Base-by-base conservation (phyloP, 2,797 vertebrate species). In the Coregonus sp. region DNA sequence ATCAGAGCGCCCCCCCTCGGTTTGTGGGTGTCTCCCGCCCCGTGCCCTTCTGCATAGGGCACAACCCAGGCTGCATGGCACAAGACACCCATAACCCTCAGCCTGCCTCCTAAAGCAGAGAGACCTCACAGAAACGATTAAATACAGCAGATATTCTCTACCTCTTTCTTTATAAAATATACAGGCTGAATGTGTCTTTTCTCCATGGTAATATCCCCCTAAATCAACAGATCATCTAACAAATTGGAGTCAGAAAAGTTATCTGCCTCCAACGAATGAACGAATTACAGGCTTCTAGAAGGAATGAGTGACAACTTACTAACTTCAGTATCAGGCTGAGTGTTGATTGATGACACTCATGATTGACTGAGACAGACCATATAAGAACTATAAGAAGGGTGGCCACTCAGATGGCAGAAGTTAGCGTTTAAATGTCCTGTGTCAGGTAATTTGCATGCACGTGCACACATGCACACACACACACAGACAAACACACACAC, bases 391-490 rank as follows among this genome's bases (percentile, higher is more conserved):
- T 40, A 9, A 40, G 40, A 11, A 47, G 40, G 78, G 74, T 18
- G 18, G 56, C 11, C 50, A 16, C 9, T 25, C 47, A 77, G 25
- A 54, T 63, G 31, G 33, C 4, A n/a, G 33, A 47, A 47, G 59
- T 40, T 15, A 40, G 4, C 9, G 40, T 47, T 47, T 40, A 7
- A 14, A 6, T 70, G 51, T 9, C 16, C n/a, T 1, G 20, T 31
- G 70, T 51, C 47, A 15, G 47, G 70, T 71, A 6, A 18, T 63
- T 74, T 37, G 67, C 35, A 40, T 35, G 35, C 67, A 68, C 66
- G 18, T 4, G 4, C 56, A 59, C 18, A 59, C 33, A 73, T n/a
- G 40, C 16, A 74, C 12, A 37, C 56, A 47, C 56, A 37, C 33
- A 37, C 9, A 37, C 31, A 73, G 52, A n/a, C 16, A 61, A 18